Conservation (phyloP, 2,888 invertebrate genomes). For the Leucophora obtusa region DNA sequence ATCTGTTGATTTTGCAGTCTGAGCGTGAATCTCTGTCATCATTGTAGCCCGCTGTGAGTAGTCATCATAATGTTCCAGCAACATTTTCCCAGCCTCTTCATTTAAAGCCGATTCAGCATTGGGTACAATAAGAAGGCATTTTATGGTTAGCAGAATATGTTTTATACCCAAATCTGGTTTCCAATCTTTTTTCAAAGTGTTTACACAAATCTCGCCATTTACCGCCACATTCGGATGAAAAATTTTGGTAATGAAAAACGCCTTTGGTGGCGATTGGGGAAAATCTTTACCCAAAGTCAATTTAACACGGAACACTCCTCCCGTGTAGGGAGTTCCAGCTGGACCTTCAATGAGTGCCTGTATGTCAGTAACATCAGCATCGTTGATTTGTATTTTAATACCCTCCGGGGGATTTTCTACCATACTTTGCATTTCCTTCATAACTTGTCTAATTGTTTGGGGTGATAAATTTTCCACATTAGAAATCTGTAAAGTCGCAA, state of each 20-base stretch:
- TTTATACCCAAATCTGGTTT: slow-evolving; percentile 96
- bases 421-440: slow-evolving; percentile 92
- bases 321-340: slow-evolving; percentile 95
- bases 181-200: slow-evolving; percentile 98
- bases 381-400: slow-evolving; percentile 92
- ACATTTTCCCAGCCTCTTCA: slow-evolving; percentile 96
- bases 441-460: slow-evolving; percentile 91
- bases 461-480: slow-evolving; percentile 97
- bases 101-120: slow-evolving; percentile 98
- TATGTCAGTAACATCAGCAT: slow-evolving; percentile 95
- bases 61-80: slow-evolving; percentile 94
- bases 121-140: slow-evolving; percentile 97
- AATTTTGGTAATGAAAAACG: slow-evolving; percentile 94
- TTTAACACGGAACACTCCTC: slow-evolving; percentile 93
- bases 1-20: slow-evolving; percentile 80
- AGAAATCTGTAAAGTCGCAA: slow-evolving; percentile 82
- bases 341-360: slow-evolving; percentile 95
- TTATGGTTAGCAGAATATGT: slow-evolving; percentile 94
- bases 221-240: slow-evolving; percentile 97
- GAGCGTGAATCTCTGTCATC: slow-evolving; percentile 95
- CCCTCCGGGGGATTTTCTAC: slow-evolving; percentile 92
- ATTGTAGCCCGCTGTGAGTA: slow-evolving; percentile 93
- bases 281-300: slow-evolving; percentile 94
- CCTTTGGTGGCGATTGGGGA: slow-evolving; percentile 94
- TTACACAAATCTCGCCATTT: slow-evolving; percentile 97